These are phyloP conservation scores for Eupeodes latifasciatus DNA, from an alignment of 2,888 invertebrate species.

Conservation along the genomic window DNA sequence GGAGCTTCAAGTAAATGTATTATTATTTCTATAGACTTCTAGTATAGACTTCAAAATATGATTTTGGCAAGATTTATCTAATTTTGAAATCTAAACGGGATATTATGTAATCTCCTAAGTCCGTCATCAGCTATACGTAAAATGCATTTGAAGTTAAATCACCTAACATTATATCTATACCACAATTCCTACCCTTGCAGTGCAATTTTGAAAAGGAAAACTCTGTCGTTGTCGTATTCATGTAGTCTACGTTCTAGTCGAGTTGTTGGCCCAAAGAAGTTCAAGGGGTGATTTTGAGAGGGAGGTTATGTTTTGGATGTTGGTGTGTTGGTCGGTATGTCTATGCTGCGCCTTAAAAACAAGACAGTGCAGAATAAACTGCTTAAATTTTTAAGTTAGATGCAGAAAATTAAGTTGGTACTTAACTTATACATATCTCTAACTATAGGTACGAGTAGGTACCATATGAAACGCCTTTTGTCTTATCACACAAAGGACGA, in stretches of 20 bases:
- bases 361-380: slow-evolving; percentile 50
- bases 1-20: no score
- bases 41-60: background rate
- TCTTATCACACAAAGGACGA: slow-evolving; percentile 8
- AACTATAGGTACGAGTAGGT: background rate
- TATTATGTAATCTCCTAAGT: slow-evolving; percentile 34
- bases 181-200: slow-evolving; percentile 1
- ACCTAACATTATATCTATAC: slow-evolving; percentile 16
- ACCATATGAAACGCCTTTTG: slow-evolving; percentile 46
- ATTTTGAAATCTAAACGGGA: background rate
- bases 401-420: slow-evolving; percentile 44
- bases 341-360: slow-evolving; percentile 7
- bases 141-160: slow-evolving; percentile 59
- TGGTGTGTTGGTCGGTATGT: background rate
- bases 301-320: background rate
- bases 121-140: slow-evolving; percentile 34
- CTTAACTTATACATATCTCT: no score
- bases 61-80: background rate
- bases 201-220: slow-evolving; percentile 58
- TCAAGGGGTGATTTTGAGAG: slow-evolving; percentile 1
- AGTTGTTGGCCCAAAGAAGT: slow-evolving; percentile 21
- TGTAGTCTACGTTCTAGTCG: slow-evolving; percentile 1
- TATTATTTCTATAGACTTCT: no score
- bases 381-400: slow-evolving; percentile 57
- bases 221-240: slow-evolving; percentile 27